Percentiles rank a stretch among this genome's conserved stretches.
Conservation (phyloP, 2,113 vertebrate species). For the Setophaga kirtlandii region DNA sequence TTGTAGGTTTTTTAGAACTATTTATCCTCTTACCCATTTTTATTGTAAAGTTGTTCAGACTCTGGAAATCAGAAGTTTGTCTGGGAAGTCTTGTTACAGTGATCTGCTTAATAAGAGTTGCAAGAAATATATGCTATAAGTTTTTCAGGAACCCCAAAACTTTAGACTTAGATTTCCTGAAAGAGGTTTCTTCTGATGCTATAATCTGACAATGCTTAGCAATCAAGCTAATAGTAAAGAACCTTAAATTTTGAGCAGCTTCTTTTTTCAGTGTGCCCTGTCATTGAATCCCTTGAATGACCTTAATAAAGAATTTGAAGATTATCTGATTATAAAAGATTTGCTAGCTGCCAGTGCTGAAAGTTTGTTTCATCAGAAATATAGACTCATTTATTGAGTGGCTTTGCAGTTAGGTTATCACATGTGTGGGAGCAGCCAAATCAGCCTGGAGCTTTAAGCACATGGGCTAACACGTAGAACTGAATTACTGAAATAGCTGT, state of each 20-base stretch:
- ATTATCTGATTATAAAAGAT: conserved; percentile 38
- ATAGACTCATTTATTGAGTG: conserved; percentile 30
- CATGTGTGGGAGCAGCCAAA: neutral
- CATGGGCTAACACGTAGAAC: neutral
- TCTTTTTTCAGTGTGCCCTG: neutral
- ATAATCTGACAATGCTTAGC: neutral
- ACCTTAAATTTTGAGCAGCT: neutral
- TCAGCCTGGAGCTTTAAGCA: neutral
- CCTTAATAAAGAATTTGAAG: conserved; percentile 19
- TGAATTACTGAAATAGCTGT: neutral
- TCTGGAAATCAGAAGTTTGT: neutral
- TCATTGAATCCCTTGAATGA: neutral
- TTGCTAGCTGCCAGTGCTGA: neutral
- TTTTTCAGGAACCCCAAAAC: neutral
- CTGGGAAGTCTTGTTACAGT: neutral
- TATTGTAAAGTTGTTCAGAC: neutral
- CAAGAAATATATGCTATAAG: neutral
- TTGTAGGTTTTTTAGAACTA: neutral
- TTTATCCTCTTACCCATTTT: neutral
- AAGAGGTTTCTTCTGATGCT: neutral
- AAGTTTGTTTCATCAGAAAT: conserved; percentile 18
- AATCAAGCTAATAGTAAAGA: neutral
- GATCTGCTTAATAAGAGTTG: neutral
- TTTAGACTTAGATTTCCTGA: neutral
- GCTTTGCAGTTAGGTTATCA: conserved; percentile 1